Conservation (phyloP, 2,113 vertebrate species). For the Lepidothrix coronata region DNA sequence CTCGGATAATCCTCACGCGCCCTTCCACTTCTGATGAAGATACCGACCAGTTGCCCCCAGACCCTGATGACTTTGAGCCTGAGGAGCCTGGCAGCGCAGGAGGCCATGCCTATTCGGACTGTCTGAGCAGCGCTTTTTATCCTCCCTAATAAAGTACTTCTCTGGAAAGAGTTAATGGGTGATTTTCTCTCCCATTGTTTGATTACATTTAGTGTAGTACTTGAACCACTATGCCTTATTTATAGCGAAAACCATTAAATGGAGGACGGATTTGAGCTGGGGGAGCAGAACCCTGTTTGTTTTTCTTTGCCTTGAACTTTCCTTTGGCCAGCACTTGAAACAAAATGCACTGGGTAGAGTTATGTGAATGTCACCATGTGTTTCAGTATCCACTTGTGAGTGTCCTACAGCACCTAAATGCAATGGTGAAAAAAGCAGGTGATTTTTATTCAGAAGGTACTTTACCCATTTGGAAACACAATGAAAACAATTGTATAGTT, state of each 20-base stretch:
- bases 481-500: background rate
- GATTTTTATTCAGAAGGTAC: conserved; percentile 15
- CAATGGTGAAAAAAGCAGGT: background rate
- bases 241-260: background rate
- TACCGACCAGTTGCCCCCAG: conserved; percentile 71
- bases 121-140: conserved; percentile 74
- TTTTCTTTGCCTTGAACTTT: conserved; percentile 22
- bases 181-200: conserved; percentile 2
- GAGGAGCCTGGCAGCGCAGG: conserved; percentile 50
- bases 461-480: background rate
- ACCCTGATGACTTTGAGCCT: conserved; percentile 40
- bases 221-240: conserved; percentile 42
- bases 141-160: conserved; percentile 57
- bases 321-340: background rate
- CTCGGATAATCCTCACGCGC: conserved; percentile 83
- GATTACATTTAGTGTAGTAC: background rate
- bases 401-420: background rate
- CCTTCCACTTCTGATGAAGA: conserved; percentile 87
- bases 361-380: background rate
- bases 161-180: background rate
- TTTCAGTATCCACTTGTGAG: background rate
- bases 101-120: conserved; percentile 43
- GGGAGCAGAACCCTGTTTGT: background rate
- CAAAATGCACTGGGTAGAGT: background rate
- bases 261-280: background rate